Base-by-base conservation (phyloP, 2,888 invertebrate genomes). In the Pollenia angustigena region DNA sequence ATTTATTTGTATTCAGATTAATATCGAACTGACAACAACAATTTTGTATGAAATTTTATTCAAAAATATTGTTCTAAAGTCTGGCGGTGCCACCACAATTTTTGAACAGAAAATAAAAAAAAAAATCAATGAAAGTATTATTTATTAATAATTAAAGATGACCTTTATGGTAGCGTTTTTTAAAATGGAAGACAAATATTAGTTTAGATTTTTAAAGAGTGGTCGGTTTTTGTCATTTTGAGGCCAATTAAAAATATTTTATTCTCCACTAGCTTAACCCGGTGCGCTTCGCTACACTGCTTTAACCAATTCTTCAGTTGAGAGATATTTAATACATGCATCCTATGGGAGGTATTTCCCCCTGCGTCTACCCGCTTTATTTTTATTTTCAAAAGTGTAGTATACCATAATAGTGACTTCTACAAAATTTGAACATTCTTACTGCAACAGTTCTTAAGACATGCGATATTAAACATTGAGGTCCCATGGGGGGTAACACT, bases 1-100 rank as follows among this genome's bases (percentile, higher is more conserved):
- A 4, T 42, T 64, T 72, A 46, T 68, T 48, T 60, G 11, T 56
- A 54, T 60, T 52, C 60, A 60, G 76, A 76, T 81, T 76, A 79
- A 58, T 78, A 64, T 83, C 52, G 75, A 76, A 64, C 80, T 81
- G 86, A 75, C 86, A 80, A 66, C 54, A 75, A 69, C 23, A 56
- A 74, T 75, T 71, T 54, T 60, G 18, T 75, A 18, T 54, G 18
- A 40, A 56, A 74, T 40, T 66, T 64, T 66, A 1, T 64, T 32
- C 1, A 16, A 8, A 14, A 44, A 71, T 71, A 18, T 52, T 66
- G 16, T 54, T 44, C 66, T 66, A 71, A 52, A 81, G 75, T 72
- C 79, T 81, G 44, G 76, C 76, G 75, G 75, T 75, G 74, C 79
- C 82, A 76, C 50, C 80, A 81, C 79, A 54, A 81, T 32, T 81